Base-by-base conservation (phyloP, 2,113 vertebrate genomes). In the Clinocottus analis region DNA sequence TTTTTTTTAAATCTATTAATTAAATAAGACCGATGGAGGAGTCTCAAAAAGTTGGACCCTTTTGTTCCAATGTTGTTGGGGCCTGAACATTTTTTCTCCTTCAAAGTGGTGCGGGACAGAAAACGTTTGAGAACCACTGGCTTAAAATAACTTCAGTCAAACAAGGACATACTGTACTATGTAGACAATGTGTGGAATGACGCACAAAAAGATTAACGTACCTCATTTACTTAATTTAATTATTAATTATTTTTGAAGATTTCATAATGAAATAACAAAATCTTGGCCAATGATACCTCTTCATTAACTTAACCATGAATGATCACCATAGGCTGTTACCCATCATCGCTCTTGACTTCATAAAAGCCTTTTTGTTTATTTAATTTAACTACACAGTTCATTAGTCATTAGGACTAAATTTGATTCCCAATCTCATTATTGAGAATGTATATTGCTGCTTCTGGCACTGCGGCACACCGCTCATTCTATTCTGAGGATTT, bases 351-450 rank as follows among this genome's bases (percentile, higher is more conserved):
- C 25, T 35, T 16, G 25, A 76, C 41, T 62, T 65, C 39, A 83
- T 71, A 80, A 80, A 64, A 70, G 56, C n/a, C 0, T 16, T 25
- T 68, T 51, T 43, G 74, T 90, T 66, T 80, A 35, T 67, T 71
- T 77, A 80, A 89, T 81, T 19, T 9, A 75, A 75, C 85, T 66
- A 86, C 21, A 65, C 53, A 63, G 69, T 63, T 67, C 37, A n/a
- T n/a, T n/a, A n/a, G n/a, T 79, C 63, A 72, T 83, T 39, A 56
- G 43, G 55, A 67, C 59, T 37, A 60, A 43, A 84, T 86, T 55
- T 61, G 64, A 89, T 78, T 89, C 25, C n/a, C 8, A 16, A 47
- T 31, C n/a, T 14, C 53, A 69, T 65, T 77, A 27, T 69, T 61
- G 43, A 29, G 12, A 75, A 65, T 76, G 77, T 60, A 55, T 25